Evolutionary conservation across 1,140 invertebrate species (phyloP).

Genomic region (Ganaspis sp.): DNA sequence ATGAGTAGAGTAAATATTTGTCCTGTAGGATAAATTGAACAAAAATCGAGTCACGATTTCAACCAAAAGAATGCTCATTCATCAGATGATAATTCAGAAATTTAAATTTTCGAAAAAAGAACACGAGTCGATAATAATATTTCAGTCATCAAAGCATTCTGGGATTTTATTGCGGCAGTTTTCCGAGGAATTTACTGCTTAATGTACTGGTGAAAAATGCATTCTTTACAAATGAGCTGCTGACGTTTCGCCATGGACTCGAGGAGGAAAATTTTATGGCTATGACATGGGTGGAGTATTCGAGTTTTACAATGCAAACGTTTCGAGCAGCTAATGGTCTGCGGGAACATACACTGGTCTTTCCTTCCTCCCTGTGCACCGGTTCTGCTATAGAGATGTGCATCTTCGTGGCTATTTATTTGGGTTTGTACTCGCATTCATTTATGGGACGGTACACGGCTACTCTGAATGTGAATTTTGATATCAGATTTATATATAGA

Average conservation of each 20-base stretch:
- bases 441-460: not conserved
- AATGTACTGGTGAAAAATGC: conserved; percentile 9
- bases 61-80: no score
- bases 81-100: not conserved
- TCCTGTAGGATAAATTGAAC: no score
- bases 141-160: conserved; percentile 5
- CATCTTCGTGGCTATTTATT: conserved; percentile 9
- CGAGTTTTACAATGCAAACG: conserved; percentile 13
- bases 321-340: conserved; percentile 12
- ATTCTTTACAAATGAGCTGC: conserved; percentile 9
- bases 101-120: not conserved
- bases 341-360: not conserved
- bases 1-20: no score
- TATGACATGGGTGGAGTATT: not conserved
- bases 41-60: no score
- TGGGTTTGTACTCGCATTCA: conserved; percentile 4
- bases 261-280: not conserved
- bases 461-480: conserved; percentile 10
- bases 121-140: not conserved
- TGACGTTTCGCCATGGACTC: conserved; percentile 5
- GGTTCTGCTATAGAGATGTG: not conserved
- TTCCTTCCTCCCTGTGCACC: not conserved
- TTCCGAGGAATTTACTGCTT: conserved; percentile 5
- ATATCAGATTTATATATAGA: conserved; percentile 11
- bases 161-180: conserved; percentile 12